Base-by-base conservation (phyloP, 2,797 vertebrate species). In the Borostomias antarcticus region DNA sequence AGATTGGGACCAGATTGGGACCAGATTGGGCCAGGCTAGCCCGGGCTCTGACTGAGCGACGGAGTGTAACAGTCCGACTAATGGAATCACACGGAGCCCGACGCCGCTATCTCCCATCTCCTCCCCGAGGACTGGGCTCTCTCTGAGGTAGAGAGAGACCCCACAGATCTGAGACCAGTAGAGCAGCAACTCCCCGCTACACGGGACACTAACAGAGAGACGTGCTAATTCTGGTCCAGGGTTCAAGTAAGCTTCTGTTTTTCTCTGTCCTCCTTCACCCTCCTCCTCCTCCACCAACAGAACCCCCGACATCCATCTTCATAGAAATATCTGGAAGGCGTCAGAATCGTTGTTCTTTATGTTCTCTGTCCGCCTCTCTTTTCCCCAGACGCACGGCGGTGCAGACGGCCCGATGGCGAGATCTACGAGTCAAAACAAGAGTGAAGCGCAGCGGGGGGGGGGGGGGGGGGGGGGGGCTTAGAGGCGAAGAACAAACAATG, bases 1-100 rank as follows among this genome's bases (percentile, higher is more conserved):
- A 84, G 81, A 90, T 87, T 89, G 76, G 73, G 79, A 85, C 75
- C 85, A 91, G 82, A 86, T 85, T 91, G 78, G n/a, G n/a, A n/a
- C n/a, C n/a, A n/a, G n/a, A n/a, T n/a, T n/a, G n/a, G n/a, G 84
- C 57, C 63, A 59, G 68, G 71, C 81, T 81, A 76, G 74, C 57
- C 33, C 52, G 54, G 70, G 72, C 72, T 79, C 74, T 68, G 81
- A 75, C 58, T 66, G 70, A 85, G 76, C 77, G 86, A 84, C 81
- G 62, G 73, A 87, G 80, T n/a, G n/a, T 83, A 82, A 86, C 62
- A 79, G 61, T 83, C 72, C 63, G 73, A 77, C 67, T 62, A 70
- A 74, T 81, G 58, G 70, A 82, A 76, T 71, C 51, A 71, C 67
- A 74, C 62, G 62, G 50, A 54, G 68, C 52, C 76, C 64, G 47